Percentiles rank a stretch among this genome's conserved stretches.
Evolutionary conservation across 2,888 invertebrate genomes (phyloP).

Genomic region (Belgica antarctica): DNA sequence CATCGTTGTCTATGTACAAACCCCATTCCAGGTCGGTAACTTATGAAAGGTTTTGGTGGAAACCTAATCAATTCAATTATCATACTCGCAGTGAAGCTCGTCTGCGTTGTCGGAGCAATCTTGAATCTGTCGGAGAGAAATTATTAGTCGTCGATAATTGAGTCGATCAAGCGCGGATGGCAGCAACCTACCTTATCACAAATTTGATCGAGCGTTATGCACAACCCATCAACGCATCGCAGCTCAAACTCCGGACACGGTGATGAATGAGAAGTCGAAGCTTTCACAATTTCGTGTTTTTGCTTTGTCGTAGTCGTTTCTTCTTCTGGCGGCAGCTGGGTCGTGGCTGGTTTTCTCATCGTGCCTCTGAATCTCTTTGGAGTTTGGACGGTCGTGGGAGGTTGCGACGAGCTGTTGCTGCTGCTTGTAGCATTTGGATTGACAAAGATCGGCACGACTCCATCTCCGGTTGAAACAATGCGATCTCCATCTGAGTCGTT

Average conservation of each 20-base stretch:
- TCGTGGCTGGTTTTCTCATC: slow-evolving; percentile 34
- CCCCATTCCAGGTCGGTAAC: slow-evolving; percentile 10
- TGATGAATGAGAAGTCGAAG: slow-evolving; percentile 54
- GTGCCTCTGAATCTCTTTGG: slow-evolving; percentile 52
- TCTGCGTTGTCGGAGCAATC: slow-evolving; percentile 40
- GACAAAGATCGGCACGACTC: slow-evolving; percentile 44
- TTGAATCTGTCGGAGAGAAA: slow-evolving; percentile 28
- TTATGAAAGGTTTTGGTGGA: slow-evolving; percentile 19
- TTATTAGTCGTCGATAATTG: not conserved
- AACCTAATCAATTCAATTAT: slow-evolving; percentile 14
- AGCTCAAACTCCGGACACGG: slow-evolving; percentile 60
- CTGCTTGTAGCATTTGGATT: slow-evolving; percentile 15
- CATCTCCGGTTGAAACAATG: slow-evolving; percentile 45
- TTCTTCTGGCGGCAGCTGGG: slow-evolving; percentile 39
- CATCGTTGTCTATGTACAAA: not conserved
- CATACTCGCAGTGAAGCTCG: slow-evolving; percentile 42
- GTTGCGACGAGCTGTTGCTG: slow-evolving; percentile 7
- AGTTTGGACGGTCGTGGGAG: not conserved
- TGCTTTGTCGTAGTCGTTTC: slow-evolving; percentile 44
- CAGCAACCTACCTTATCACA: slow-evolving; percentile 57
- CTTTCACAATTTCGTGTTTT: slow-evolving; percentile 33
- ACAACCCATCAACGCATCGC: slow-evolving; percentile 64
- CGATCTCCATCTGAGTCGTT: slow-evolving; percentile 44
- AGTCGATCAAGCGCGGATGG: not conserved
- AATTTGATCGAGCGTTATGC: slow-evolving; percentile 63